Evolutionary conservation across 2,113 vertebrate genomes (phyloP), one percentile per base, ranked within the genome.

Genomic region (Sisor rabdophorus): DNA sequence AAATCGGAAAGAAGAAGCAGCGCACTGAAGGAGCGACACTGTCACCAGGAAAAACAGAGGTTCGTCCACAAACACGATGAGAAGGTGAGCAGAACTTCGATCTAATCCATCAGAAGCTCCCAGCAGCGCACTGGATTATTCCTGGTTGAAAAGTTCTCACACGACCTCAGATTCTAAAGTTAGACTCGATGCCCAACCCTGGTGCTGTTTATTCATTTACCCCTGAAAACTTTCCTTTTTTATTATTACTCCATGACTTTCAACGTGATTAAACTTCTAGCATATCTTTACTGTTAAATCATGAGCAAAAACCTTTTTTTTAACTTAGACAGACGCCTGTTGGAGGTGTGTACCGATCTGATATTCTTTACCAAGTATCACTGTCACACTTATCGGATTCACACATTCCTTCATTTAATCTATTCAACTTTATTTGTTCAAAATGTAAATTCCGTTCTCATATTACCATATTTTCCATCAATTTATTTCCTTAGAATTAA

Each of bases 1-100:
- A 90, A 85, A 76, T 76, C 83, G 74, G 87, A 83, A 74, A 83
- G 81, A 3, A 88, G 89, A 75, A 82, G 78, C 56, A 20, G 71
- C 55, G 54, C 30, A 10, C 58, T 70, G 76, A 86, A 75, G 77
- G 88, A 80, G 81, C 81, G 84, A 77, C 76, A 72, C 60, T 52
- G 65, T 68, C 24, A 30, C 65, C 72, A n/a, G 56, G 71, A 58
- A 12, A 22, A 44, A 0, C 32, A 2, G 70, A 80, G 54, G 30
- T 56, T 36, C 69, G 80, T 70, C 64, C 67, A 78, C 73, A 83
- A 79, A 26, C 73, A 81, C 67, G 88, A 87, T 11, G 86, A 87
- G 77, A 87, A 89, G 89, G 90, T 90, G 79, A 88, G 88, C 85
- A 85, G 28, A 6, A 52, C 24, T 47, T 52, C 24, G 0, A 12